Evolutionary conservation across 2,888 invertebrate genomes (phyloP).

Genomic region (Leptopilina myrica): DNA sequence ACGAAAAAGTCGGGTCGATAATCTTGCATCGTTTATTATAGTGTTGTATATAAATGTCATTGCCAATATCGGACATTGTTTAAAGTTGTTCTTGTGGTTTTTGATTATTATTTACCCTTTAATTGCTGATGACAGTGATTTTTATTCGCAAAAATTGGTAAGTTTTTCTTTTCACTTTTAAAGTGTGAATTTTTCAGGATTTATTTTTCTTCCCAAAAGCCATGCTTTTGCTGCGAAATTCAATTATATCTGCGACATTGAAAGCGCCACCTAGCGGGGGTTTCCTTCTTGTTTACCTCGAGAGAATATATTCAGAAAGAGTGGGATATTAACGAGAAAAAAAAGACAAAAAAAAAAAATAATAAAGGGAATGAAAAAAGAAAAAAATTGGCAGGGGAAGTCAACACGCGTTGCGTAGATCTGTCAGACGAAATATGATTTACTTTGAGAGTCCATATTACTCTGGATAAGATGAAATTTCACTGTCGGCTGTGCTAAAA

Average conservation of each 20-base stretch:
- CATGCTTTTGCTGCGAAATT: conserved; percentile 5
- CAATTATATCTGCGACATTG: conserved; percentile 7
- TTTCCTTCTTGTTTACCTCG: conserved; percentile 26
- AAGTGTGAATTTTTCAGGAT: background rate
- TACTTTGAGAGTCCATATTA: background rate
- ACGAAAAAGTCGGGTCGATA: conserved; percentile 33
- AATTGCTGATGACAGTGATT: background rate
- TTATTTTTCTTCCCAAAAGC: background rate
- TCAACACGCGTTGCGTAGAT: conserved; percentile 30
- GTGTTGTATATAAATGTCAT: conserved; percentile 39
- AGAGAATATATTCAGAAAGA: background rate
- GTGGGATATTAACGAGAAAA: conserved; percentile 1
- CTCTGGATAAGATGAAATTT: conserved; percentile 9
- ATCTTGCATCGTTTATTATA: background rate
- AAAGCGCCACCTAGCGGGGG: conserved; percentile 7
- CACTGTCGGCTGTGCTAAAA: background rate
- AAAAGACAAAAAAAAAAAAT: conserved; percentile 3
- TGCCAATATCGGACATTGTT: conserved; percentile 43
- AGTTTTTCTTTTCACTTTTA: background rate
- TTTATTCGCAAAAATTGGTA: background rate
- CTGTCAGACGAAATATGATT: conserved; percentile 26
- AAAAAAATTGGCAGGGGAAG: conserved; percentile 25
- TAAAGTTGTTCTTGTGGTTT: background rate
- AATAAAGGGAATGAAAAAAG: background rate
- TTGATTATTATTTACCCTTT: conserved; percentile 24